Evolutionary conservation across 2,888 invertebrate species (phyloP).

Genomic region (Lasioglossum lativentre): DNA sequence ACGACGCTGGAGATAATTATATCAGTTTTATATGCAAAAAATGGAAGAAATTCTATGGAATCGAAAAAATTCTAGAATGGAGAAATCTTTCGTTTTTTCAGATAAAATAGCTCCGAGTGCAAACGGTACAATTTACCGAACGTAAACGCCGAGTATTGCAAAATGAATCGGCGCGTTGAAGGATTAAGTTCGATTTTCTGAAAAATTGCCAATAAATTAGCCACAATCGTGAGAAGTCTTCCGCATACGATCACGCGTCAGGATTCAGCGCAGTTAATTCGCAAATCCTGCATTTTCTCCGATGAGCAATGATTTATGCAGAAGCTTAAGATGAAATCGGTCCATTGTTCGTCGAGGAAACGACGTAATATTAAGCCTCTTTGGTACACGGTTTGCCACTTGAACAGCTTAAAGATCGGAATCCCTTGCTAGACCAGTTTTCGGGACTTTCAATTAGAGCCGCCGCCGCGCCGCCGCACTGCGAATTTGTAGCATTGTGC

Average conservation of each 20-base stretch:
- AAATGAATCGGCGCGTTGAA: not conserved
- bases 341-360: slow-evolving; percentile 41
- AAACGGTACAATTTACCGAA: too few relatives aligned
- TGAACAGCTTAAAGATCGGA: not conserved
- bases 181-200: not conserved
- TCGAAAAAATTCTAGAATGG: too few relatives aligned
- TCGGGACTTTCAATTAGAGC: slow-evolving; percentile 32
- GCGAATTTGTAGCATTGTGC: slow-evolving; percentile 40
- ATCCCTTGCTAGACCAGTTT: slow-evolving; percentile 32
- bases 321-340: slow-evolving; percentile 27
- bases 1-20: too few relatives aligned
- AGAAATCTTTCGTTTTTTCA: too few relatives aligned
- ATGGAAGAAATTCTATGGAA: too few relatives aligned
- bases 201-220: not conserved
- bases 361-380: slow-evolving; percentile 30
- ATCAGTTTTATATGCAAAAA: too few relatives aligned
- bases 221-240: slow-evolving; percentile 8
- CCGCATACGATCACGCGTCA: not conserved
- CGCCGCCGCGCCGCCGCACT: too few relatives aligned
- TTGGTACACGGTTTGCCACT: not conserved
- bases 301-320: slow-evolving; percentile 35
- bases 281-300: not conserved
- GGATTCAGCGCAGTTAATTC: not conserved
- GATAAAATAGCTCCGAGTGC: too few relatives aligned
- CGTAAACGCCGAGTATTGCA: not conserved